Percentiles rank a stretch among this genome's conserved stretches.
Evolutionary conservation across 2,797 vertebrate species (phyloP).

Genomic region (Brachymystax lenok): DNA sequence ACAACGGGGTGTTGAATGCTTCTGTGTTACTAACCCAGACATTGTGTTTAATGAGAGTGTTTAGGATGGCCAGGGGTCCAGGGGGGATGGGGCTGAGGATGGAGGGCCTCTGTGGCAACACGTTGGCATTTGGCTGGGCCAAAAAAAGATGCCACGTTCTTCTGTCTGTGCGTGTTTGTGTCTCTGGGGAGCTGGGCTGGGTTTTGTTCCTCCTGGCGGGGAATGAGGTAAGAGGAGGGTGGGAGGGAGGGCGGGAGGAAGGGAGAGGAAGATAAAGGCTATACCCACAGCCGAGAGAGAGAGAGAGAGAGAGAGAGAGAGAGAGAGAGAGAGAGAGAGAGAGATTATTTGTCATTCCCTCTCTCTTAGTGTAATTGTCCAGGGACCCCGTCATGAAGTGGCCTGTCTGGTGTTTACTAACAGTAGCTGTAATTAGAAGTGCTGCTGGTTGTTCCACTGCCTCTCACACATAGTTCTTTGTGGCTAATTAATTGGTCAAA

Average conservation of each 20-base stretch:
- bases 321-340: no score
- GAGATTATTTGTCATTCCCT: neutral
- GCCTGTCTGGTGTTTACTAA: neutral
- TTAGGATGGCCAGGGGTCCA: neutral
- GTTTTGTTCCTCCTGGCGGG: slow-evolving; percentile 25
- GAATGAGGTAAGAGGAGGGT: neutral
- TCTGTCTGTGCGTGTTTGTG: neutral
- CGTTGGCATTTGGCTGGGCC: neutral
- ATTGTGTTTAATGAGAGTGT: neutral
- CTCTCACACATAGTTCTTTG: neutral
- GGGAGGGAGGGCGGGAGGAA: no score
- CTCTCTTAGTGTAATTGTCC: neutral
- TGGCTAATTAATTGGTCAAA: neutral
- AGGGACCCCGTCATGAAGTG: neutral
- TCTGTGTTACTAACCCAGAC: neutral
- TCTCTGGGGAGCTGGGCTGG: slow-evolving; percentile 10
- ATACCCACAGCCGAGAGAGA: slow-evolving; percentile 33
- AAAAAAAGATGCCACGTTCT: neutral
- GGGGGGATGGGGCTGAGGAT: neutral
- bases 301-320: no score
- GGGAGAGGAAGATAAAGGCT: slow-evolving; percentile 40
- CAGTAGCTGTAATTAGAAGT: neutral
- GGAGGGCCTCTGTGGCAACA: no score
- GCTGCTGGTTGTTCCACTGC: neutral
- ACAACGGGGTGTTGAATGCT: neutral